These are phyloP conservation scores for Platichthys stellatus DNA, from an alignment of 2,113 vertebrate species.

Conservation along the genomic window DNA sequence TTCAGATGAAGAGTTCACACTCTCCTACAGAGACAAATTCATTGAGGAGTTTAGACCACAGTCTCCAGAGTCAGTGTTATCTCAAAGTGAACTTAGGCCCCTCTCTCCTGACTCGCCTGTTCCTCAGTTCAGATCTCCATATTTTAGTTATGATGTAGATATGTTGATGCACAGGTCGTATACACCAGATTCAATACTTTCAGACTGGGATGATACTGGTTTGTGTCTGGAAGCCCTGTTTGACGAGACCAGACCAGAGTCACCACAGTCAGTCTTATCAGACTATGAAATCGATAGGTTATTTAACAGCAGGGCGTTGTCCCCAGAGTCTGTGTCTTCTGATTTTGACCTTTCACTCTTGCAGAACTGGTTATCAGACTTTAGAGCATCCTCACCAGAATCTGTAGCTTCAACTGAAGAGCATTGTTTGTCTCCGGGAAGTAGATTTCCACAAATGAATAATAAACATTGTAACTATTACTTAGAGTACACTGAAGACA, in stretches of 20 bases:
- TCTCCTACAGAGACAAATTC: background rate
- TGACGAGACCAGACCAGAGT: background rate
- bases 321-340: background rate
- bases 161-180: background rate
- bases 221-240: background rate
- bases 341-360: background rate
- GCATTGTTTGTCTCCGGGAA: background rate
- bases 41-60: background rate
- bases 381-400: slow-evolving; percentile 7
- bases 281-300: background rate
- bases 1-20: background rate
- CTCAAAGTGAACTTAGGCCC: background rate
- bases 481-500: slow-evolving; percentile 8
- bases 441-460: too few species aligned
- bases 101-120: slow-evolving; percentile 17
- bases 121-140: background rate
- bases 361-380: background rate
- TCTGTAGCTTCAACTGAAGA: background rate
- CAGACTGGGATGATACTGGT: background rate
- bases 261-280: slow-evolving; percentile 3
- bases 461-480: slow-evolving; percentile 49
- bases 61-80: background rate
- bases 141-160: background rate
- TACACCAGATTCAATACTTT: background rate
- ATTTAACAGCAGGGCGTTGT: background rate